Base-by-base conservation (phyloP, 2,888 invertebrate species). In the Hemaris fuciformis region DNA sequence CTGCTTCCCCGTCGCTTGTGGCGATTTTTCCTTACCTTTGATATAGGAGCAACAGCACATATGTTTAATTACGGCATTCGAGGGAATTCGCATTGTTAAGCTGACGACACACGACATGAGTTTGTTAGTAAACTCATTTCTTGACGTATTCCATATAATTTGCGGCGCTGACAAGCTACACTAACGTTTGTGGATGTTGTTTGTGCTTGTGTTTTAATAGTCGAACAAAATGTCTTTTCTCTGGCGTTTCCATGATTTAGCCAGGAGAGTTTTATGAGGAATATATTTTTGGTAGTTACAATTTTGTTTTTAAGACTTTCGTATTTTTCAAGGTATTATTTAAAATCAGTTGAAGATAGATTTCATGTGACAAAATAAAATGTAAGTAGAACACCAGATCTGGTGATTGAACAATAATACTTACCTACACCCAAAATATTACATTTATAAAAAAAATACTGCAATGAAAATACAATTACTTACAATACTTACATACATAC, bases 41-140 rank as follows among this genome's bases (percentile, higher is more conserved):
- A 57, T 67, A 66, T 66, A 60, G 59, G 58, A 64, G 64, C 48
- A 57, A 64, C 65, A 42, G 61, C 62, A 67, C 70, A 65, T 70
- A 71, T 67, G 75, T 71, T 75, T 74, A 75, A 74, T 73, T 74
- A 72, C 70, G 66, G 62, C 66, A 67, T 66, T 68, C 63, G 41
- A 42, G 62, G 65, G 56, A 66, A 69, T 67, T 65, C 64, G 63
- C 65, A 59, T 67, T 64, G 60, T 67, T 70, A 69, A 69, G 64
- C 63, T 59, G 62, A 66, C 41, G 57, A 61, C 46, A 60, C 56
- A n/a, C n/a, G 58, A 45, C 10, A 25, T 41, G 38, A 3, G 38
- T 38, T 38, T 38, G 31, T 45, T 59, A 56, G 58, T 62, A 62
- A 59, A 58, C 57, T 56, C 15, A 42, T 56, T 59, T 58, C 48